These are phyloP conservation scores for Vulpes vulpes DNA, from an alignment of 2,113 vertebrate species.

Conservation along the genomic window DNA sequence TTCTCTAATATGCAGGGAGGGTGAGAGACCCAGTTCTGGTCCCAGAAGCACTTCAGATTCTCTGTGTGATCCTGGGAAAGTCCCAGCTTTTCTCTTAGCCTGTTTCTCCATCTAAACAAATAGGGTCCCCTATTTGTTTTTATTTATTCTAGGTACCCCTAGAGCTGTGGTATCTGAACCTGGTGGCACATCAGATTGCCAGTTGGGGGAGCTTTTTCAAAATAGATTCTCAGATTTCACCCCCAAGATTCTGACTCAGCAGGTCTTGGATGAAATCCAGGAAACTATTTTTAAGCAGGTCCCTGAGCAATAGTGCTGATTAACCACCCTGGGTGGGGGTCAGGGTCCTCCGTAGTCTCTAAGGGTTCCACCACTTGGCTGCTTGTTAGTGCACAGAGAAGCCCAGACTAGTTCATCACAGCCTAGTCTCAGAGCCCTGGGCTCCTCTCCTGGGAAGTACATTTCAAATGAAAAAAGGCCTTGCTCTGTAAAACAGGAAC, in stretches of 20 bases:
- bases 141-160: no score
- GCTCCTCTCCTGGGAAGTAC: not conserved
- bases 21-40: not conserved
- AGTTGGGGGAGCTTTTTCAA: slow-evolving; percentile 27
- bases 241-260: not conserved
- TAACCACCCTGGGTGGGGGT: not conserved
- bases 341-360: not conserved
- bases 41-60: not conserved
- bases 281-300: slow-evolving; percentile 22
- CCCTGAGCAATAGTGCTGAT: not conserved
- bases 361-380: not conserved
- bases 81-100: not conserved
- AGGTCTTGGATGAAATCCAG: not conserved
- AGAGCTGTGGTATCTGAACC: not conserved
- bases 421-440: not conserved
- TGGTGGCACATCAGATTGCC: not conserved
- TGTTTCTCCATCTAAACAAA: slow-evolving; percentile 34
- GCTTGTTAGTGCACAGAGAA: not conserved
- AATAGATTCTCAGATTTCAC: not conserved
- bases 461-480: slow-evolving; percentile 19
- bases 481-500: slow-evolving; percentile 7
- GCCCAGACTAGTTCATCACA: not conserved
- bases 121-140: not conserved
- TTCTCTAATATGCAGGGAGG: not conserved
- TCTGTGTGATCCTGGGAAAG: not conserved